Base-by-base conservation (phyloP, 2,797 vertebrate species). In the Graptemys geographica region DNA sequence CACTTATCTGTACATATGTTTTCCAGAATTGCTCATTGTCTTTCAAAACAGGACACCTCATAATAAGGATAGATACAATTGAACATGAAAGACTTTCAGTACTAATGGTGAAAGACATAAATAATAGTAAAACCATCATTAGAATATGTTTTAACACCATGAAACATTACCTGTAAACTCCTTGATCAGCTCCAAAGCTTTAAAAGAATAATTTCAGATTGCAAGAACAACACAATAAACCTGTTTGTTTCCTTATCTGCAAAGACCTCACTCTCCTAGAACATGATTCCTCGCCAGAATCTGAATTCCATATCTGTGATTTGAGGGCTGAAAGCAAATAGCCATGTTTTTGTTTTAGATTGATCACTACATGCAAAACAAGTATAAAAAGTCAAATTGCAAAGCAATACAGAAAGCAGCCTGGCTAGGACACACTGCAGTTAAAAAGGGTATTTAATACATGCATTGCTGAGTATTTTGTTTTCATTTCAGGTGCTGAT, bases 401-500 rank as follows among this genome's bases (percentile, higher is more conserved):
- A 93, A 83, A 95, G 33, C 79, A 86, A 41, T 12, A 86, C 55
- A 91, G 59, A 87, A 84, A 12, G 57, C 11, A 87, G 15, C 51
- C 82, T 95, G 90, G 89, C 85, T 91, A 41, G 80, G 57, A 90
- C 94, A 97, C 86, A 96, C 55, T 92, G 79, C 89, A 90, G 92
- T 28, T 78, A 28, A 27, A 91, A 94, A 96, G 83, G 53, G 49
- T 93, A 79, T 95, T 96, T 96, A 62, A 95, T 86, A 95, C 90
- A 94, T 94, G 90, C 95, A 95, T 93, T 87, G 79, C 56, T 95
- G 86, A 94, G 95, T 96, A 97, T 95, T 98, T 97, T 97, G 96
- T 96, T 97, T 97, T 95, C 57, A 90, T 97, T 97, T 98, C 96
- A 97, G 95, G 92, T 95, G 37, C 81, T 94, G 87, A 69, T 93